These are phyloP conservation scores for Dicrurus megarhynchus DNA, from an alignment of 2,113 vertebrate species.

Conservation along the genomic window DNA sequence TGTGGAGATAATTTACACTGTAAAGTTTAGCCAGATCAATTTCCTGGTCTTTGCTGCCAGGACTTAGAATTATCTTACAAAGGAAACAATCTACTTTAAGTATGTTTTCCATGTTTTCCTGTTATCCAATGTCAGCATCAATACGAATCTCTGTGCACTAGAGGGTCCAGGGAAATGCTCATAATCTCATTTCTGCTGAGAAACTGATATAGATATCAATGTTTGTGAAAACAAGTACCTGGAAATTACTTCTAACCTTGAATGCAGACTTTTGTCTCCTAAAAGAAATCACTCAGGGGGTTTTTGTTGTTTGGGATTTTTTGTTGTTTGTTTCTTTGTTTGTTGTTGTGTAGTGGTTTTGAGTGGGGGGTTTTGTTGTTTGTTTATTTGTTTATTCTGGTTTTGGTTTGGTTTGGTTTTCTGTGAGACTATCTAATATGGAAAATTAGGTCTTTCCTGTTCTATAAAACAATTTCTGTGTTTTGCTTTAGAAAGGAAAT, in stretches of 20 bases:
- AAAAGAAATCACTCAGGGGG: neutral
- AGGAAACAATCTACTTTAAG: neutral
- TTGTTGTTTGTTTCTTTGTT: neutral
- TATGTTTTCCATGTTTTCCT: neutral
- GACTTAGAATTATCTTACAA: neutral
- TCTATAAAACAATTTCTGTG: neutral
- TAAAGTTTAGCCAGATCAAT: neutral
- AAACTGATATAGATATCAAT: neutral
- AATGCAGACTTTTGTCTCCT: neutral
- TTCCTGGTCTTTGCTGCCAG: neutral
- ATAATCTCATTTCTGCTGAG: neutral
- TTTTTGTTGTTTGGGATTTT: neutral
- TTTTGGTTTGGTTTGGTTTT: neutral
- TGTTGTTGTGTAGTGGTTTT: neutral
- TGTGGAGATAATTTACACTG: neutral
- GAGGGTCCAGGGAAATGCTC: neutral
- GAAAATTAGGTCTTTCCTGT: neutral
- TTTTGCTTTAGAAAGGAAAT: neutral
- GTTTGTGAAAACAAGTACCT: neutral
- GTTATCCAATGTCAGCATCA: neutral
- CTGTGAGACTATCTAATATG: neutral
- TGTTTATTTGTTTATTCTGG: neutral
- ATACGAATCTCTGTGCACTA: neutral
- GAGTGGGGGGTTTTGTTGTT: neutral
- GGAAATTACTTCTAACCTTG: neutral